Evolutionary conservation across 2,888 invertebrate genomes (phyloP), one percentile per base, ranked within the genome.

Genomic region (Auanema sp.): DNA sequence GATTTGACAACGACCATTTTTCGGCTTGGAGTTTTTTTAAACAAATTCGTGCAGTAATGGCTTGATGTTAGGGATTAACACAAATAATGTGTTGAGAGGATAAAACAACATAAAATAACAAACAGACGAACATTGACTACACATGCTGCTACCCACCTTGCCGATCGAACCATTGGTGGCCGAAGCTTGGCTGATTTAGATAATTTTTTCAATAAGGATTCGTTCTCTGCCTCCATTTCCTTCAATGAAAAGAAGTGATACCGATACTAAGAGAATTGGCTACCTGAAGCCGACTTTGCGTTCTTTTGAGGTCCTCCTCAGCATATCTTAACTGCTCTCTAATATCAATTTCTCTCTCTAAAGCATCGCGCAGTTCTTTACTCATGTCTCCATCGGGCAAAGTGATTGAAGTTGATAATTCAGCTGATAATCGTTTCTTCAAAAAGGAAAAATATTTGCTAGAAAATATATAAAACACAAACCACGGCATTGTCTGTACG

Each of bases 201-300:
- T 87, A 95, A 89, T 89, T 94, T 94, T 88, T 92, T 89, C 86
- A 92, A 90, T 86, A 94, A 89, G 79, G 92, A 92, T 86, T 96
- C 95, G 88, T 95, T 95, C 88, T 96, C 95, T 86, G 93, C 93
- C 87, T 96, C 95, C 85, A 94, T 89, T 83, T 93, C 90, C 84
- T 91, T 89, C 84, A 92, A 89, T 6, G 4, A 14, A 6, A 25
- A 21, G 12, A n/a, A 25, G 16, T 12, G 33, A 6, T 40, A 14
- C 43, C 11, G 14, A 11, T 14, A 14, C 43, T 14, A 43, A 11
- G 14, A 14, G 51, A 1, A 53, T 14, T 14, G 21, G 14, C 42
- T n/a, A 75, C 79, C 69, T 76, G 75, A 23, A 80, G 60, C 57
- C 78, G 56, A 8, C 73, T 58, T 54, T 76, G 75, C 1, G 78